phyloP scores from a whole-genome alignment of 2,113 vertebrate genomes.

The Clarias gariepinus region DNA sequence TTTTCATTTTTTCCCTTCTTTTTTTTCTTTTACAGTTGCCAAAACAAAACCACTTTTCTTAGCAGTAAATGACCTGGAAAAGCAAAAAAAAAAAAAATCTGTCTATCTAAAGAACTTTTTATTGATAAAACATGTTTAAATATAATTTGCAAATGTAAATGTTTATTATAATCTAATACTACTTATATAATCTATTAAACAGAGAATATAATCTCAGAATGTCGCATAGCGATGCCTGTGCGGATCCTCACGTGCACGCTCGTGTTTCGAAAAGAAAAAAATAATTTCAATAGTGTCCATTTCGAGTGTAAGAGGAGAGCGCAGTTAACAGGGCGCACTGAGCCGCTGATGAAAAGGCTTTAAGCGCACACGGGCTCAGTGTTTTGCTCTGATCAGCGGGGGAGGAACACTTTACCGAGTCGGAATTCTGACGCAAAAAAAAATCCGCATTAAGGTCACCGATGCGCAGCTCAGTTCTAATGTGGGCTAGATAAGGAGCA shows the following conservation, averaged over 20 bases:
- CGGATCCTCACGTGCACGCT: background rate
- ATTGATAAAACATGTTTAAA: background rate
- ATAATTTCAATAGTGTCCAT: slow-evolving; percentile 3
- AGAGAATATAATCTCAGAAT: background rate
- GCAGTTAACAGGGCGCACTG: slow-evolving; percentile 65
- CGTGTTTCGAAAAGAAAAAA: slow-evolving; percentile 16
- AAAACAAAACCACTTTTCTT: background rate
- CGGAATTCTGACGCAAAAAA: slow-evolving; percentile 70
- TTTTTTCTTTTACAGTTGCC: background rate
- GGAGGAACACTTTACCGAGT: slow-evolving; percentile 66
- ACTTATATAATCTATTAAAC: no score
- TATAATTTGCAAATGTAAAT: background rate
- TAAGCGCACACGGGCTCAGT: slow-evolving; percentile 61
- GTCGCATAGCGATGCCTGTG: background rate
- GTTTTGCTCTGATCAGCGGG: slow-evolving; percentile 67
- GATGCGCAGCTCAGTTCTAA: slow-evolving; percentile 69
- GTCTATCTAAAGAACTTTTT: background rate
- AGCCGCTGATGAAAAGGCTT: slow-evolving; percentile 66
- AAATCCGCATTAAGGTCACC: slow-evolving; percentile 71
- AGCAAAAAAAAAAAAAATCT: background rate
- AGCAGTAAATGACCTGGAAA: background rate
- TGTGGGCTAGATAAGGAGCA: slow-evolving; percentile 67
- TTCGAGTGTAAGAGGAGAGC: slow-evolving; percentile 39
- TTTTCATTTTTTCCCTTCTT: background rate
- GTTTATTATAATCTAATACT: no score